These are phyloP conservation scores for Sebastes itinus DNA, from an alignment of 2,797 vertebrate genomes.

Conservation along the genomic window DNA sequence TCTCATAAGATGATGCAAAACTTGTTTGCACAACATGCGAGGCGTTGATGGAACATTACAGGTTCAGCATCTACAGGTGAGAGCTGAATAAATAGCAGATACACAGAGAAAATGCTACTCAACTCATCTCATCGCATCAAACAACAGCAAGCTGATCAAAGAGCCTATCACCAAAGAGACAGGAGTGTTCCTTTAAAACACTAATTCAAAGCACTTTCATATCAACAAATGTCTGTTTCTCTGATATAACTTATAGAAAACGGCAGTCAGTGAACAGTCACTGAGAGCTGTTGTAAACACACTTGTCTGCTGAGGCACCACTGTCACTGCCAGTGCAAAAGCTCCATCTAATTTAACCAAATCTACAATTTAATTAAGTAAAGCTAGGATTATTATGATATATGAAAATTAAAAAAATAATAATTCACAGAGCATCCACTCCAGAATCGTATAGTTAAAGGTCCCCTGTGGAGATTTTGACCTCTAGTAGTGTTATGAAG, in stretches of 20 bases:
- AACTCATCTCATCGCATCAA: constrained; percentile 9
- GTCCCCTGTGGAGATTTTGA: neutral
- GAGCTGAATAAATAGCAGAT: neutral
- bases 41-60: neutral
- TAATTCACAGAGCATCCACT: neutral
- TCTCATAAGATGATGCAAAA: neutral
- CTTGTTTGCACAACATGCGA: neutral
- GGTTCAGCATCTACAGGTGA: neutral
- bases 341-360: neutral
- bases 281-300: neutral
- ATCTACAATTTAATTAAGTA: neutral
- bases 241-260: neutral
- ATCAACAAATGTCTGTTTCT: constrained; percentile 10
- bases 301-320: neutral
- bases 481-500: neutral
- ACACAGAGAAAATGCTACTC: neutral
- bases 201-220: constrained; percentile 21
- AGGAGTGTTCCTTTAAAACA: constrained; percentile 10
- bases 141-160: constrained; percentile 31
- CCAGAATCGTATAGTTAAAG: neutral
- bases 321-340: neutral
- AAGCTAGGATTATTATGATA: neutral
- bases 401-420: neutral
- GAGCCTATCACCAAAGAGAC: neutral
- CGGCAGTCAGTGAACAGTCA: neutral